phyloP scores from a whole-genome alignment of 2,113 vertebrate genomes.

The Caloenas nicobarica region DNA sequence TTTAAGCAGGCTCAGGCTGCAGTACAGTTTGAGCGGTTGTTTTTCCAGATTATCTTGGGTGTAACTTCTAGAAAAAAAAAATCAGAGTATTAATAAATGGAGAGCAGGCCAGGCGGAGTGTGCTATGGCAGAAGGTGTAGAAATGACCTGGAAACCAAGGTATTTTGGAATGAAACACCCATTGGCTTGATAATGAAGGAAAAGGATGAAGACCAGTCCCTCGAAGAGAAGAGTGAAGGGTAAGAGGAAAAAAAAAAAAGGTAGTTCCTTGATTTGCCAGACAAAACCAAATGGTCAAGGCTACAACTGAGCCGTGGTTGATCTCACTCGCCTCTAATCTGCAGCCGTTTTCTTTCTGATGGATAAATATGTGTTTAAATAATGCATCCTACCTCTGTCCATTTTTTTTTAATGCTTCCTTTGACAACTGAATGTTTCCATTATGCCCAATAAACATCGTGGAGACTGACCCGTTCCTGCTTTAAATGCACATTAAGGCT shows the following conservation, averaged over 20 bases:
- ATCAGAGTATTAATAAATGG: background rate
- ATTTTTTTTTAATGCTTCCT: background rate
- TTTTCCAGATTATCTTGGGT: background rate
- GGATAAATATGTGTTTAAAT: slow-evolving; percentile 35
- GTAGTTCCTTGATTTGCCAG: background rate
- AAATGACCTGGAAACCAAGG: background rate
- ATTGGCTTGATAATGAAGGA: background rate
- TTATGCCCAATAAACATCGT: background rate
- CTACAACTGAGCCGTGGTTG: background rate
- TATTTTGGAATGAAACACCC: background rate
- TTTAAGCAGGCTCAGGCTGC: background rate
- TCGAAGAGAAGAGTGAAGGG: no score
- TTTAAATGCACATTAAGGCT: background rate
- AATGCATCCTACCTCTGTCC: background rate
- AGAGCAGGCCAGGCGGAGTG: background rate
- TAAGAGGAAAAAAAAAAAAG: no score
- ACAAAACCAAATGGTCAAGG: background rate
- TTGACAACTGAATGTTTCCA: background rate
- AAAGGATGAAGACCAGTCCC: background rate
- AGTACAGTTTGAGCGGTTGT: background rate
- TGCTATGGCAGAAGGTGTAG: background rate
- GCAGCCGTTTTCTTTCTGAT: background rate
- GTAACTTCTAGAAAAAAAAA: background rate
- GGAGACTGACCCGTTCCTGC: background rate
- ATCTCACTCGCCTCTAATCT: background rate